Percentiles rank a stretch among this genome's conserved stretches.
These are phyloP conservation scores for Recurvirostra avosetta DNA, from an alignment of 2,113 vertebrate species.

Conservation along the genomic window DNA sequence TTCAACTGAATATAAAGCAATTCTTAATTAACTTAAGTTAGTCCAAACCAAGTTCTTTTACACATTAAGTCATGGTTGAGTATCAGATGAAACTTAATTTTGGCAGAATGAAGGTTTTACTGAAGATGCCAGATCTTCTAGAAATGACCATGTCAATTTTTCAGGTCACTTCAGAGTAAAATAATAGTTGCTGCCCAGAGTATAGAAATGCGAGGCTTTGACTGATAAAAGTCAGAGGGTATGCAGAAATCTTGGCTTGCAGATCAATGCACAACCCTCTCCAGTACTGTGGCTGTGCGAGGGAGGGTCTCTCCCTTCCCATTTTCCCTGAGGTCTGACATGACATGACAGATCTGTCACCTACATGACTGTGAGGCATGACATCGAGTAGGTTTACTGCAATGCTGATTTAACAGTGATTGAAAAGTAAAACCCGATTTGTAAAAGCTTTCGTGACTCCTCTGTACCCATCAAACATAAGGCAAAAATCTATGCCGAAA, in stretches of 20 bases:
- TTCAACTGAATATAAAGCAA: neutral
- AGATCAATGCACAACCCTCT: neutral
- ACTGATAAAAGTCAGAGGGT: neutral
- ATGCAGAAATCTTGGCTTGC: neutral
- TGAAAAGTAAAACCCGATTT: neutral
- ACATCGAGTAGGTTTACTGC: neutral
- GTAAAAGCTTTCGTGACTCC: neutral
- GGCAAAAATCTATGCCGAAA: neutral
- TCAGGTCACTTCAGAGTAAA: neutral
- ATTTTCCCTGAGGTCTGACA: neutral
- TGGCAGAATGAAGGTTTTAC: neutral
- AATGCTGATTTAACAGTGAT: neutral
- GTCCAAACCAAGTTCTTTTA: neutral
- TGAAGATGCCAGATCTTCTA: neutral
- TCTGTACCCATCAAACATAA: neutral
- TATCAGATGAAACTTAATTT: neutral
- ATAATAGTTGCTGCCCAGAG: neutral
- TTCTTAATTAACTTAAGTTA: neutral
- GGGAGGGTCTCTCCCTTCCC: neutral
- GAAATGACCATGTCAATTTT: neutral
- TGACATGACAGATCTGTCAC: neutral
- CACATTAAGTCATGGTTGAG: neutral
- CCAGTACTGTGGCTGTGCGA: rapidly evolving
- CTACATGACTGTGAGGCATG: neutral
- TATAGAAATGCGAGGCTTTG: neutral